A percentile compares a stretch with the other conserved stretches of the same genome.
phyloP scores from a whole-genome alignment of 2,888 invertebrate genomes.

The Eledone cirrhosa region DNA sequence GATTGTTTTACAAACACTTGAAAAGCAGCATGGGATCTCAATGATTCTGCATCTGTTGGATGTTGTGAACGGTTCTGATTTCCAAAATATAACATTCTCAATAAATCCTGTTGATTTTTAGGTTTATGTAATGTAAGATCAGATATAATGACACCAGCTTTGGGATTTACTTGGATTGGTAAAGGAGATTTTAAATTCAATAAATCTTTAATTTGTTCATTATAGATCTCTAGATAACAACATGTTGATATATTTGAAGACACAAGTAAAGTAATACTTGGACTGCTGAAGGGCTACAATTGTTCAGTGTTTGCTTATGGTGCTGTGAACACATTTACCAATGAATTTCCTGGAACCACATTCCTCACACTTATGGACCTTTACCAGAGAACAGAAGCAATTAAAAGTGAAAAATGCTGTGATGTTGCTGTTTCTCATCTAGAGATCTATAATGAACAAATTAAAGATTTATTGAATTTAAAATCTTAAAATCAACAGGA shows the following conservation, averaged over 20 bases:
- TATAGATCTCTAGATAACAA: conserved; percentile 75
- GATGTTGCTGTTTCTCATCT: conserved; percentile 72
- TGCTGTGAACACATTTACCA: conserved; percentile 89
- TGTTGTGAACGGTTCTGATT: conserved; percentile 90
- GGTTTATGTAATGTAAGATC: conserved; percentile 78
- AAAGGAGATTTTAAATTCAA: conserved; percentile 75
- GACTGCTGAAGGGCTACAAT: conserved; percentile 83
- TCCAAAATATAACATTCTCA: conserved; percentile 81
- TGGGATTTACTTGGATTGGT: conserved; percentile 80
- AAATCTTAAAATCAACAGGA: conserved; percentile 68
- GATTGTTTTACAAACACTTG: conserved; percentile 75
- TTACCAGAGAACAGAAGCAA: conserved; percentile 77
- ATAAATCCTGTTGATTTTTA: conserved; percentile 71
- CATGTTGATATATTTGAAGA: conserved; percentile 78
- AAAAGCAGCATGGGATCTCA: conserved; percentile 95
- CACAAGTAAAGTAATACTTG: conserved; percentile 82
- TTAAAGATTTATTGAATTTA: conserved; percentile 81
- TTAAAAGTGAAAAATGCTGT: conserved; percentile 73
- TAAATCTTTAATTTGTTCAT: conserved; percentile 89
- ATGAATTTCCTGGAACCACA: conserved; percentile 82
- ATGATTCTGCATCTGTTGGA: conserved; percentile 93
- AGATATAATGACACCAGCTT: conserved; percentile 81
- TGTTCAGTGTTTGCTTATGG: conserved; percentile 88
- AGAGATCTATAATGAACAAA: conserved; percentile 91
- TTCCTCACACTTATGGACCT: conserved; percentile 89